Percentiles rank a stretch among this genome's conserved stretches.
These are phyloP conservation scores for Amia ocellicauda DNA, from an alignment of 2,113 vertebrate genomes.

Conservation along the genomic window DNA sequence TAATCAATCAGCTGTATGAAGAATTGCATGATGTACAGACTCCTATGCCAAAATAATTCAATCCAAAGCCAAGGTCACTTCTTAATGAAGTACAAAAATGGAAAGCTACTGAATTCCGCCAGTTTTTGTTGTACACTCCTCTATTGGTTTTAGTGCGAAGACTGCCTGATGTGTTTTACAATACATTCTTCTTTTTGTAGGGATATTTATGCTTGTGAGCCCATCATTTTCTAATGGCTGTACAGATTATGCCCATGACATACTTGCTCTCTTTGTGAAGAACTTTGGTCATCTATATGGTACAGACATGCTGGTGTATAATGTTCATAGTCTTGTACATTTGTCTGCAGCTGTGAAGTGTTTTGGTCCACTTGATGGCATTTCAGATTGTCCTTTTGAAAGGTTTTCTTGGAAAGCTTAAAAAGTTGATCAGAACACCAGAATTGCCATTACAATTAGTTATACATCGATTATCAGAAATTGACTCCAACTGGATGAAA, in stretches of 20 bases:
- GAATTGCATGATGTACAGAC: not conserved
- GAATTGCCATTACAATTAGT: not conserved
- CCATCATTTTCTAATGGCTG: too few species aligned
- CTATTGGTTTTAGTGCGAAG: not conserved
- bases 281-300: not conserved
- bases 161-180: not conserved
- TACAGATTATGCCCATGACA: too few species aligned
- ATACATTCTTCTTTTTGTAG: too few species aligned
- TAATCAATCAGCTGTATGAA: too few species aligned
- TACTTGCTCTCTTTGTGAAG: too few species aligned
- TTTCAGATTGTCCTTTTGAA: too few species aligned
- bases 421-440: not conserved
- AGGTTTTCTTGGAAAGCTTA: not conserved
- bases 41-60: not conserved
- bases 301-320: not conserved
- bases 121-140: not conserved
- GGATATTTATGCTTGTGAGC: too few species aligned
- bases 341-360: too few species aligned
- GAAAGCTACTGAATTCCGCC: not conserved
- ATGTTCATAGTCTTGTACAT: not conserved
- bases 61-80: not conserved
- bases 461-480: not conserved
- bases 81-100: not conserved
- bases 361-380: too few species aligned
- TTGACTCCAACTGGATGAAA: not conserved